Base-by-base conservation (phyloP, 1,140 invertebrate genomes). In the Zaprionus nigranus region DNA sequence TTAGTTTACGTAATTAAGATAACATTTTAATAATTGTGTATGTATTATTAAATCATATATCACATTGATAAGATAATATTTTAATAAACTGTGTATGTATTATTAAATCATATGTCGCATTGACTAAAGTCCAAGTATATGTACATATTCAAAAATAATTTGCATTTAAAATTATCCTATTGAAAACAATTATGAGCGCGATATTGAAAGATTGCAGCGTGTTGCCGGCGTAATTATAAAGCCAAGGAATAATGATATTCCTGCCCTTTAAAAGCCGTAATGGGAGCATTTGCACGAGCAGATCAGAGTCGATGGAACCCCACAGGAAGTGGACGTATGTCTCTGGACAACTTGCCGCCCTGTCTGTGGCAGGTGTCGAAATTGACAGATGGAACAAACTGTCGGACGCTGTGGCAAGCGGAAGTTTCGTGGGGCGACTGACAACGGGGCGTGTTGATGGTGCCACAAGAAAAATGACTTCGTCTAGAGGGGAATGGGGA, bases 331-430 rank as follows among this genome's bases (percentile, higher is more conserved):
- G 73, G 4, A 40, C 34, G 43, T n/a, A 57, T 28, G 28, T 53
- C 40, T 49, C 58, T 61, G 69, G 9, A 63, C 59, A 69, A 63
- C 60, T 57, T 28, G 40, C 60, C 73, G 67, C 68, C 56, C 64
- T 74, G 76, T 75, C 83, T 78, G 69, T 68, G 72, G 79, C 75
- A 88, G 85, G 84, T 88, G 84, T 88, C 84, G 84, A 88, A 88
- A 81, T 76, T 79, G 85, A 84, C 85, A 88, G 85, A 88, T 88
- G 81, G 46, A 51, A 51, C 46, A 88, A 66, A 84, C 78, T 77
- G 59, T 77, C 62, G 58, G 79, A 6, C 54, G 34, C 24, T 46
- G 68, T 72, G 51, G 63, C 36, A 20, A 43, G 57, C 75, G 67
- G 63, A 76, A 75, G 73, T 78, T 66, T 56, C 20, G 43, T 46